phyloP scores from a whole-genome alignment of 2,888 invertebrate genomes.

The Drosophila setosimentum region DNA sequence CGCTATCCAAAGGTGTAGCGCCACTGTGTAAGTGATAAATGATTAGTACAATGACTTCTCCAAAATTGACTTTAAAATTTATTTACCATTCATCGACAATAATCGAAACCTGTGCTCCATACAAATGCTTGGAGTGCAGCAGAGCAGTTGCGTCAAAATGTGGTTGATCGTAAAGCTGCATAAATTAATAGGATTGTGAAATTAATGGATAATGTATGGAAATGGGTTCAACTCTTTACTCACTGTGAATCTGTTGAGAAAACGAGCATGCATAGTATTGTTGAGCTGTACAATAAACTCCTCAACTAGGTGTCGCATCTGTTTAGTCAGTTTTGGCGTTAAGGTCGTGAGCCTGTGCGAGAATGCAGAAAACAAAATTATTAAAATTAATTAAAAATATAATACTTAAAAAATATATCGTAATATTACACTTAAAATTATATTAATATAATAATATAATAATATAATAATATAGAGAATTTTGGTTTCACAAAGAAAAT shows the following conservation, averaged over 20 bases:
- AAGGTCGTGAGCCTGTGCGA: constrained; percentile 56
- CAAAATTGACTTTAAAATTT: neutral
- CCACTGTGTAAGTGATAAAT: constrained; percentile 62
- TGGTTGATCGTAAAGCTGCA: constrained; percentile 80
- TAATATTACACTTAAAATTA: no score
- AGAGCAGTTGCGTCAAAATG: constrained; percentile 84
- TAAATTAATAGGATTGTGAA: neutral
- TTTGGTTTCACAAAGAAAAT: neutral
- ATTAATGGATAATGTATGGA: neutral
- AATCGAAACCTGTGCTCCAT: constrained; percentile 83
- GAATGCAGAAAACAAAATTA: neutral
- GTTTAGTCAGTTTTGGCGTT: constrained; percentile 83
- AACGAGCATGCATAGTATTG: constrained; percentile 83
- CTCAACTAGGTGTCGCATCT: constrained; percentile 86
- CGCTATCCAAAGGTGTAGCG: constrained; percentile 82
- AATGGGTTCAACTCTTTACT: neutral
- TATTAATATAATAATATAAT: no score
- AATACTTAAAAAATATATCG: neutral
- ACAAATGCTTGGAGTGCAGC: constrained; percentile 81
- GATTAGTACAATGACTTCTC: neutral
- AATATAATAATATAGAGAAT: no score
- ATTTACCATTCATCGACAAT: constrained; percentile 83
- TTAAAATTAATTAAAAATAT: neutral
- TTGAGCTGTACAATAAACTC: constrained; percentile 83
- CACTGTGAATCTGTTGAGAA: constrained; percentile 82